These are phyloP conservation scores for Grantiella picta DNA, from an alignment of 2,113 vertebrate species.

Conservation along the genomic window DNA sequence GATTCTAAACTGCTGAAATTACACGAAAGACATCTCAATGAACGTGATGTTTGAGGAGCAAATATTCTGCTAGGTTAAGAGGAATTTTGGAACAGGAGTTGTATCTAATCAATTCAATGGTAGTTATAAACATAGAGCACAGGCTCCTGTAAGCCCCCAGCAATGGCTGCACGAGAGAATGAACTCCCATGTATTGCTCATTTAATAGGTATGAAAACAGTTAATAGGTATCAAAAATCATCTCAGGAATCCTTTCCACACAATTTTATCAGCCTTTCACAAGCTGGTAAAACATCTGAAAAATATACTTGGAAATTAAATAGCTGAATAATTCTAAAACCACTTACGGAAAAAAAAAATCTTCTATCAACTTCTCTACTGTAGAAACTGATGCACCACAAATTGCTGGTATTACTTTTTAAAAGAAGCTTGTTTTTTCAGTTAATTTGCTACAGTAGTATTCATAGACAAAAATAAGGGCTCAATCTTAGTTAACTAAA, in stretches of 20 bases:
- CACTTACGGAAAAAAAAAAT: neutral
- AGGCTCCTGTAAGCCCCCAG: neutral
- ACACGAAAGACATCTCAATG: neutral
- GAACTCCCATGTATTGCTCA: neutral
- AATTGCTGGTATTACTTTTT: neutral
- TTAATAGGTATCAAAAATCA: neutral
- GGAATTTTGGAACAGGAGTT: neutral
- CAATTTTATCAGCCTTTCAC: neutral
- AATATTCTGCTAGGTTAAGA: neutral
- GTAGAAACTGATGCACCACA: neutral
- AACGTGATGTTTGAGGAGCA: fast-evolving
- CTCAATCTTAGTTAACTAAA: neutral
- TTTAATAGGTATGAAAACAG: neutral
- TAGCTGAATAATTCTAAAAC: neutral
- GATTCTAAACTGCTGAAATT: neutral
- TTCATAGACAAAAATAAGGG: neutral
- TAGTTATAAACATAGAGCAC: neutral
- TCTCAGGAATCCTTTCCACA: neutral
- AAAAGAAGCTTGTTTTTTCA: neutral
- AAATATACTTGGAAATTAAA: neutral
- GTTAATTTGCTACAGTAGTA: neutral
- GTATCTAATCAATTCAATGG: neutral
- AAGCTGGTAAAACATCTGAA: neutral
- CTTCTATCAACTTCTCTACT: neutral
- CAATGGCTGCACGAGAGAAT: neutral